A percentile compares a stretch with the other conserved stretches of the same genome.
phyloP scores from a whole-genome alignment of 2,113 vertebrate genomes.

The Propithecus coquereli region DNA sequence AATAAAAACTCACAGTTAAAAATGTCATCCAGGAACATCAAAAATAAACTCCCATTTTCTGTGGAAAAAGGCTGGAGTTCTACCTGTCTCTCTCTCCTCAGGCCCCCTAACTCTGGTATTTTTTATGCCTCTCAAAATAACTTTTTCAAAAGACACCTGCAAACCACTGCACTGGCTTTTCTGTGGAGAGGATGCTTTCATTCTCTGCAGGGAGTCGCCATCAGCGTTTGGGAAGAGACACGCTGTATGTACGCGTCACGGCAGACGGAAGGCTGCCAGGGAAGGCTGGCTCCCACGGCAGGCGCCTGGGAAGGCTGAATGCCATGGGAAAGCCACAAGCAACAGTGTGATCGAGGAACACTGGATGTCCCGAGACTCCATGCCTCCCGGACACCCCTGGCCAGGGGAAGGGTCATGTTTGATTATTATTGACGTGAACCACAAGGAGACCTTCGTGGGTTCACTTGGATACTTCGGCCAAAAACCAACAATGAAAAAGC shows the following conservation, averaged over 20 bases:
- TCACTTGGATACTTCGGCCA: neutral
- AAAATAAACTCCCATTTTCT: slow-evolving; percentile 10
- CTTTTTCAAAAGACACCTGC: slow-evolving; percentile 37
- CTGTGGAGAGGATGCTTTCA: neutral
- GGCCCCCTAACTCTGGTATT: neutral
- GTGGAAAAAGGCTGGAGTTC: neutral
- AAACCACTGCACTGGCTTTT: neutral
- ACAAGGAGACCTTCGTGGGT: neutral
- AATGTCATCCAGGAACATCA: neutral
- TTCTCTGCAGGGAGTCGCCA: neutral
- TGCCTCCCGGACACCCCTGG: neutral
- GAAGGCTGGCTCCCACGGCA: too few species aligned
- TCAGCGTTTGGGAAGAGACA: neutral
- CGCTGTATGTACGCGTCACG: fast-evolving
- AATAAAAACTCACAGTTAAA: neutral
- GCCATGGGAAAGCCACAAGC: neutral
- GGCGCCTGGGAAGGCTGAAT: neutral
- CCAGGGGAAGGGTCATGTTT: neutral
- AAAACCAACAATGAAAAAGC: neutral
- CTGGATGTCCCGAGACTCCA: fast-evolving
- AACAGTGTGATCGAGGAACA: neutral
- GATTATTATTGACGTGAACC: neutral
- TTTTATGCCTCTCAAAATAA: slow-evolving; percentile 50
- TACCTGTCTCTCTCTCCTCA: neutral
- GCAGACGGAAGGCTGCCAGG: neutral